Evolutionary conservation across 2,888 invertebrate species (phyloP), one percentile per base, ranked within the genome.

Genomic region (Leptinotarsa haldemani): DNA sequence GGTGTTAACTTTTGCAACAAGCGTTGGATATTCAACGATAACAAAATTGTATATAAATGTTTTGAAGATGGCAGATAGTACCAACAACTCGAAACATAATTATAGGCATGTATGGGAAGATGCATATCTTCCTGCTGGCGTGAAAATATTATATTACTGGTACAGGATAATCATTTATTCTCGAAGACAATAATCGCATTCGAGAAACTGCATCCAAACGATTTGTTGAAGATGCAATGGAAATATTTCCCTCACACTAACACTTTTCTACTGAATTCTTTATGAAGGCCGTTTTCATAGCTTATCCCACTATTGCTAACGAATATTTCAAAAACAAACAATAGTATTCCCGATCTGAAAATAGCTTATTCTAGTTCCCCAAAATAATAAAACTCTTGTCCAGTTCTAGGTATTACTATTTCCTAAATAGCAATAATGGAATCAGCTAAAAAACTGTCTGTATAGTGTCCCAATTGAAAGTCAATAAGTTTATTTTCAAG

Each of bases 81-180:
- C 30, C 22, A 71, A 71, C 66, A 56, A 58, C 58, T 71, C 47
- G 71, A 65, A 71, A 65, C 58, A 66, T 71, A 71, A 71, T 71
- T 71, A 71, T 48, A 71, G 65, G n/a, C 66, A 50, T 65, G 25
- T 65, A 47, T 22, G 25, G 18, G 56, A 70, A 70, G 65, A 65
- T 70, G 50, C 53, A 0, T 70, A 70, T 70, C 70, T 52, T n/a
- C 0, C 30, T 3, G n/a, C 25, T 48, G 22, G 69, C 69, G 69
- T 63, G 69, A 69, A 69, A 53, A 52, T 67, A 40, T 67, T 40
- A 67, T 67, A 53, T 67, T 67, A 67, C 67, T 67, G 48, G 50
- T 30, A 53, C 18, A 67, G 5, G 4, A 30, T 15, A 2, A 67
- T 20, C 40, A 67, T 53, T 67, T 30, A 53, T 53, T 67, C 40